Conservation (phyloP, 2,113 vertebrate genomes). For the Leptobrachium ailaonicum region DNA sequence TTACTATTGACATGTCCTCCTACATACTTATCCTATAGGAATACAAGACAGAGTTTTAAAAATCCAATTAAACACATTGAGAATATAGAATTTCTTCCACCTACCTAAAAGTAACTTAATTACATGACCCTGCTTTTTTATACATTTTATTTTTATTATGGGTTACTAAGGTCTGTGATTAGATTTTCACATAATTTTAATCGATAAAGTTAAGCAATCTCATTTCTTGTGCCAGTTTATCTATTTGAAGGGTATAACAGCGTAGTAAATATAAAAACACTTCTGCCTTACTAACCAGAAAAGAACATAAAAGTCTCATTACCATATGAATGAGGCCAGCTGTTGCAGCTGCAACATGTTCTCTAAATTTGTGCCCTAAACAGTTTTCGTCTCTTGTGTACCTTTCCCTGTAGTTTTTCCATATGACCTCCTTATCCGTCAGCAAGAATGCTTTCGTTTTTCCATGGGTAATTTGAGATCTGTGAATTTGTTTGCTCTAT, state of each 20-base stretch:
- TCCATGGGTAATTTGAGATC: no score
- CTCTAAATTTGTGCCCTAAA: slow-evolving; percentile 18
- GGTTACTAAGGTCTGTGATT: no score
- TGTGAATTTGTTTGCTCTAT: no score
- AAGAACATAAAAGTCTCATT: slow-evolving; percentile 44
- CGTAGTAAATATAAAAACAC: slow-evolving; percentile 34
- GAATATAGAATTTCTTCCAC: no score
- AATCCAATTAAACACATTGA: no score
- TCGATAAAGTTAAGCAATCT: not conserved
- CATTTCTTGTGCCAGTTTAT: not conserved
- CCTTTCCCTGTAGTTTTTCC: slow-evolving; percentile 33
- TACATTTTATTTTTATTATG: no score
- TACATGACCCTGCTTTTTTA: no score
- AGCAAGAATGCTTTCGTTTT: slow-evolving; percentile 10
- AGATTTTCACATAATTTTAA: no score
- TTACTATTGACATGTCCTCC: no score
- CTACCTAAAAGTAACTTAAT: no score
- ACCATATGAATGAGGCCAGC: slow-evolving; percentile 48
- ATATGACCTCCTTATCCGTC: slow-evolving; percentile 18
- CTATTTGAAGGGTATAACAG: slow-evolving; percentile 7
- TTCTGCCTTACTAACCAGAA: slow-evolving; percentile 28
- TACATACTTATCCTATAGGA: no score
- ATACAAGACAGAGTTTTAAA: no score
- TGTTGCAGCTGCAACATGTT: slow-evolving; percentile 40
- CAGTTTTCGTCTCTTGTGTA: slow-evolving; percentile 18